Evolutionary conservation across 2,888 invertebrate genomes (phyloP).

Genomic region (Euzophera pinguis): DNA sequence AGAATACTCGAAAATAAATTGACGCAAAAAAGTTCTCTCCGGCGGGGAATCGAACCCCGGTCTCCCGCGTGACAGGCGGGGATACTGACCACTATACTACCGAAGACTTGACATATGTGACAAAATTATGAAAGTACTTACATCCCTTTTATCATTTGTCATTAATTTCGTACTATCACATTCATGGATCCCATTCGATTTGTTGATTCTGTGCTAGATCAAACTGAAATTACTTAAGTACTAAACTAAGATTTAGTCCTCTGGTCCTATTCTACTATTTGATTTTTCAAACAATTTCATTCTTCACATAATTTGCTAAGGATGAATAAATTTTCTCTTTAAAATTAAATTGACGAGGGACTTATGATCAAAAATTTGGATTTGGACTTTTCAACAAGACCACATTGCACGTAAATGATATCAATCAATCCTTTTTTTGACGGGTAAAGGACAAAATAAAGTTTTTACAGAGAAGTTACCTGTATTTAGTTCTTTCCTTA

Average conservation of each 20-base stretch:
- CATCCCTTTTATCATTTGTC: neutral
- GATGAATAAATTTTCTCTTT: no score
- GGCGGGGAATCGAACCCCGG: constrained; percentile 81
- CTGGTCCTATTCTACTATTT: no score
- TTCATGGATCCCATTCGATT: no score
- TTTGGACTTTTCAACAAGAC: neutral
- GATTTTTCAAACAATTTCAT: no score
- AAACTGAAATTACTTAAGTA: no score
- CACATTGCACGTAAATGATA: constrained; percentile 22
- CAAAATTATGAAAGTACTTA: neutral
- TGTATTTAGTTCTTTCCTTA: no score
- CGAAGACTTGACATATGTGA: constrained; percentile 47
- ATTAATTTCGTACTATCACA: neutral
- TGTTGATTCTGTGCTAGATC: no score
- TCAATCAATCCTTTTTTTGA: constrained; percentile 26
- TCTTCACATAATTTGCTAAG: no score
- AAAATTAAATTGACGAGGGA: no score
- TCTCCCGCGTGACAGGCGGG: constrained; percentile 81
- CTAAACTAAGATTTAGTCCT: no score
- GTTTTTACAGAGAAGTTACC: neutral
- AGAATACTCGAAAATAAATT: no score
- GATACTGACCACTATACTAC: constrained; percentile 81
- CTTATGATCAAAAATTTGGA: neutral
- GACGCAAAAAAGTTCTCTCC: constrained; percentile 55
- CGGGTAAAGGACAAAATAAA: neutral